Percentiles rank a stretch among this genome's conserved stretches.
phyloP scores from a whole-genome alignment of 2,888 invertebrate genomes.

The Laspeyria flexula region DNA sequence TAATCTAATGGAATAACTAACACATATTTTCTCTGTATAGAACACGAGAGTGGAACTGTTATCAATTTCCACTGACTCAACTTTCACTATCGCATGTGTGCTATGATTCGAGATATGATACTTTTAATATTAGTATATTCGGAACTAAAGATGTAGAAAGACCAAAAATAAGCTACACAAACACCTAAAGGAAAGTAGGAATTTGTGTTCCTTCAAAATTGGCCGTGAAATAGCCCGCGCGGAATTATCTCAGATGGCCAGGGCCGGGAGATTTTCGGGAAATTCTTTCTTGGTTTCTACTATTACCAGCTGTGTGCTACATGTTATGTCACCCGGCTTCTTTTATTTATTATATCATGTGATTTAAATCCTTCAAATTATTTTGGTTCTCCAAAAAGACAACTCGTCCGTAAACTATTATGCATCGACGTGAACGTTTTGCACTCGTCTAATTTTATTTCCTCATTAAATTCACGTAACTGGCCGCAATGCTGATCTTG shows the following conservation, averaged over 20 bases:
- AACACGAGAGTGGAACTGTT: conserved; percentile 29
- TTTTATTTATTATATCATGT: background rate
- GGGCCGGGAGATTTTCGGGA: no score
- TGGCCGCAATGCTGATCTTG: conserved; percentile 8
- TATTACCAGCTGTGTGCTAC: no score
- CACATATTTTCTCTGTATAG: conserved; percentile 26
- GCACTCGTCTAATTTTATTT: conserved; percentile 27
- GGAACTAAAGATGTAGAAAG: no score
- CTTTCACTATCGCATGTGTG: conserved; percentile 45
- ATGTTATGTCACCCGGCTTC: no score
- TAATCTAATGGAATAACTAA: conserved; percentile 40
- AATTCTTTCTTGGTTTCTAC: no score
- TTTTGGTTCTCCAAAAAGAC: conserved; percentile 16
- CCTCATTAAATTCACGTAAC: conserved; percentile 27
- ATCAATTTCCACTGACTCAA: conserved; percentile 30
- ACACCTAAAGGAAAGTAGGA: no score
- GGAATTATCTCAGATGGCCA: no score
- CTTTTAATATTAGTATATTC: conserved; percentile 11
- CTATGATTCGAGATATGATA: conserved; percentile 16
- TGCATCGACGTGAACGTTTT: conserved; percentile 18
- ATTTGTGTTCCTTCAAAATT: no score
- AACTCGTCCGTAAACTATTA: conserved; percentile 16
- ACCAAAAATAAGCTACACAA: no score
- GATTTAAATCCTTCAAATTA: conserved; percentile 2
- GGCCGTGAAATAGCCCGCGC: no score